Conservation (phyloP, 2,797 vertebrate genomes). For the Cossypha dichroa region DNA sequence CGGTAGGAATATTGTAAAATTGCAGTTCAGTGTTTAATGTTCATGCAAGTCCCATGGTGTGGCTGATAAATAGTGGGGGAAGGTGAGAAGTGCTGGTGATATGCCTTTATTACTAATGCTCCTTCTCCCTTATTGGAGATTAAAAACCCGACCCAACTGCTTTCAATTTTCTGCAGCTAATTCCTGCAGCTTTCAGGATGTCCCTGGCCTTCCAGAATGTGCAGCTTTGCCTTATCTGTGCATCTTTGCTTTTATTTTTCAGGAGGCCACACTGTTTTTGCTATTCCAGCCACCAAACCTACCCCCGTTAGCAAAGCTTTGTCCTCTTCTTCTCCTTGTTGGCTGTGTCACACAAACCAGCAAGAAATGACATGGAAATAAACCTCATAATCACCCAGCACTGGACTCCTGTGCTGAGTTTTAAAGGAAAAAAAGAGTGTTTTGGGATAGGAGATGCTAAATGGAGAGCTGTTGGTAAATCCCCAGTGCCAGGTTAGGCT, state of each 20-base stretch:
- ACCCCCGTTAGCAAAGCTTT: constrained; percentile 78
- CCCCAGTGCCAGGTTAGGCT: not conserved
- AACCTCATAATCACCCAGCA: not conserved
- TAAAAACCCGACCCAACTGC: constrained; percentile 21
- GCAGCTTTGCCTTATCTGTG: constrained; percentile 18
- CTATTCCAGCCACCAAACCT: constrained; percentile 73
- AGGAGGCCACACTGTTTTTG: constrained; percentile 77
- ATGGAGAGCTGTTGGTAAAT: not conserved
- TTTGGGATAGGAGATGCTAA: not conserved
- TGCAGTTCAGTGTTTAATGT: constrained; percentile 62
- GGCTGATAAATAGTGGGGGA: constrained; percentile 53
- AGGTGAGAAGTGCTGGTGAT: constrained; percentile 13
- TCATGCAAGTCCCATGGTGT: constrained; percentile 45
- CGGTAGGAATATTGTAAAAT: constrained; percentile 43
- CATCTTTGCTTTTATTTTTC: constrained; percentile 77
- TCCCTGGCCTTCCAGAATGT: not conserved
- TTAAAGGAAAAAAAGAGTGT: not conserved
- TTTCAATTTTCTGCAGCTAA: constrained; percentile 20
- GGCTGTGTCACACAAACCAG: not conserved
- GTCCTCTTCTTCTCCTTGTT: constrained; percentile 40
- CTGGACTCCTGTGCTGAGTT: not conserved
- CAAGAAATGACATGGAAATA: not conserved
- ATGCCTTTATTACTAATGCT: constrained; percentile 37
- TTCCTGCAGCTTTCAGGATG: not conserved
- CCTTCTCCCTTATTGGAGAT: constrained; percentile 23